phyloP scores from a whole-genome alignment of 2,888 invertebrate genomes.

The Mimachlamys varia region DNA sequence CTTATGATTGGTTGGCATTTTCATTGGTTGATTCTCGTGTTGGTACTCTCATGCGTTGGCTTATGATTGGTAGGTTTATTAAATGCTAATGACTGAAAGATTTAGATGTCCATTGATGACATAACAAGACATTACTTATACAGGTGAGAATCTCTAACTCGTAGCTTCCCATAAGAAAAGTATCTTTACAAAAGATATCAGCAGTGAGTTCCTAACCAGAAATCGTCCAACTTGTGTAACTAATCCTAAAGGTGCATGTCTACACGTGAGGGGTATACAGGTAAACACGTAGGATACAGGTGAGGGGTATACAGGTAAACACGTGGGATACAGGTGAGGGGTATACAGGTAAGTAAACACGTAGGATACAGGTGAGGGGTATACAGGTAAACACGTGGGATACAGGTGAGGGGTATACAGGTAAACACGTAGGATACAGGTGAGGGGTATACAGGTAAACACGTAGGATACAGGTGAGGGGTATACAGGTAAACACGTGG shows the following conservation, averaged over 20 bases:
- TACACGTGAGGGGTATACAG: too few relatives aligned
- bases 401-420: background rate
- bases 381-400: background rate
- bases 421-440: constrained; percentile 21
- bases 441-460: background rate
- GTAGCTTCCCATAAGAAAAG: background rate
- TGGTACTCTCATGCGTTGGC: too few relatives aligned
- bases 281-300: too few relatives aligned
- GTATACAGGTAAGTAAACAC: background rate
- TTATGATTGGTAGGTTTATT: too few relatives aligned
- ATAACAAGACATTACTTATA: background rate
- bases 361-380: background rate
- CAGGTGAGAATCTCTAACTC: too few relatives aligned
- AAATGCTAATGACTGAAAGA: too few relatives aligned
- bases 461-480: constrained; percentile 23
- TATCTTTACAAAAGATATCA: background rate
- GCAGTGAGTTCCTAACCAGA: background rate
- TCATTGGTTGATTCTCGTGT: too few relatives aligned
- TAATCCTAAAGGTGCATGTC: background rate
- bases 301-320: background rate
- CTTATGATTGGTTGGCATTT: too few relatives aligned
- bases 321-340: background rate
- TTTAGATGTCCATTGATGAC: too few relatives aligned
- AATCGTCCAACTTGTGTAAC: background rate
- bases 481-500: background rate